Conservation (phyloP, 2,797 vertebrate genomes). For the Lates japonicus region DNA sequence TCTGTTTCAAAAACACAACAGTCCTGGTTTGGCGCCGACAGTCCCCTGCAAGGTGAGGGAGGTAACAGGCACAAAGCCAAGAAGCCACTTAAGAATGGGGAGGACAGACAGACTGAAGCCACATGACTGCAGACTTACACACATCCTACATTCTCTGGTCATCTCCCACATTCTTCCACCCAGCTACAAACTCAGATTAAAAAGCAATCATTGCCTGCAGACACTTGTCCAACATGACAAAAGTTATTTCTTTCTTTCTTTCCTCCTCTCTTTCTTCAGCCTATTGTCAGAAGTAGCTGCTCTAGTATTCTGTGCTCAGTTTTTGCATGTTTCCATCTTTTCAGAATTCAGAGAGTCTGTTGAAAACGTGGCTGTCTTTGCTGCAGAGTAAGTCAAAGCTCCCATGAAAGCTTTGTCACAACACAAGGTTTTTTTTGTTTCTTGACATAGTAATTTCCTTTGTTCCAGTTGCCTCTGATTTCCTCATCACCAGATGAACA, state of each 20-base stretch:
- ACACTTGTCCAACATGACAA: slow-evolving; percentile 36
- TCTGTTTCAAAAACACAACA: slow-evolving; percentile 32
- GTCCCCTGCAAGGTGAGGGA: background rate
- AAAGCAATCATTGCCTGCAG: background rate
- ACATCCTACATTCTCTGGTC: slow-evolving; percentile 6
- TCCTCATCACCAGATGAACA: slow-evolving; percentile 15
- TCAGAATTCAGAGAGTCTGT: slow-evolving; percentile 27
- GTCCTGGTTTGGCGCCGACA: background rate
- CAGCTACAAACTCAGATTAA: slow-evolving; percentile 1
- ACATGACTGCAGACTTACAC: background rate
- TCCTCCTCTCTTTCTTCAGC: background rate
- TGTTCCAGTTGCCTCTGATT: slow-evolving; percentile 1
- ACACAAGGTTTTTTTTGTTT: slow-evolving; percentile 7
- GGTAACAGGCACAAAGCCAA: background rate
- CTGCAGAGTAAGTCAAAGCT: slow-evolving; percentile 18
- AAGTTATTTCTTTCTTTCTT: slow-evolving; percentile 32
- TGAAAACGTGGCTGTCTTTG: background rate
- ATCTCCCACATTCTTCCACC: background rate
- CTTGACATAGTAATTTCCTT: slow-evolving; percentile 8
- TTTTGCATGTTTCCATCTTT: slow-evolving; percentile 5
- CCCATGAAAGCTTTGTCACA: slow-evolving; percentile 32
- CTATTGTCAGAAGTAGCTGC: background rate
- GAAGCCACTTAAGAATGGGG: background rate
- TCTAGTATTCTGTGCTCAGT: background rate
- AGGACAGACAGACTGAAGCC: background rate